A percentile compares a stretch with the other conserved stretches of the same genome.
Evolutionary conservation across 92 coral and sea anemone genomes (phyloP).

Genomic region (Epizoanthus stellaris): DNA sequence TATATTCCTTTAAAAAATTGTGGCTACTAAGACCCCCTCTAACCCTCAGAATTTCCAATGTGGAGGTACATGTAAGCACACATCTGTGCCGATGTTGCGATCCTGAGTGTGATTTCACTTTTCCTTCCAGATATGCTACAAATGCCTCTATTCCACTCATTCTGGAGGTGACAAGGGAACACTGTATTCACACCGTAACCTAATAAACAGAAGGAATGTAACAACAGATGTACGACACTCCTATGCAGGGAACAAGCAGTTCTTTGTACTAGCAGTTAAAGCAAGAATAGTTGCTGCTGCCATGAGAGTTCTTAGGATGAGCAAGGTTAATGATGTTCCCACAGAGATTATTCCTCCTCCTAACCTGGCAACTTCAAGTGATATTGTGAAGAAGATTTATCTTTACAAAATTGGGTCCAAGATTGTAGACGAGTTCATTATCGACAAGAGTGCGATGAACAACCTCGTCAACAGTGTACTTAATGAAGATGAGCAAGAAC

Average conservation of each 20-base stretch:
- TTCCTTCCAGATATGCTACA: background rate
- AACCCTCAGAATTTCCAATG: too few species aligned
- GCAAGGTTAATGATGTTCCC: slow-evolving; percentile 34
- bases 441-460: slow-evolving; percentile 25
- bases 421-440: background rate
- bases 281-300: slow-evolving; percentile 54
- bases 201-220: slow-evolving; percentile 53
- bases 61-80: too few species aligned
- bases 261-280: slow-evolving; percentile 39
- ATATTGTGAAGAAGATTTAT: too few species aligned
- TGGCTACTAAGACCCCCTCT: too few species aligned
- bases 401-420: too few species aligned
- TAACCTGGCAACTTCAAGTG: slow-evolving; percentile 1
- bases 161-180: slow-evolving; percentile 49
- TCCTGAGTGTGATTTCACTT: background rate
- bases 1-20: too few species aligned
- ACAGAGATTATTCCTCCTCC: slow-evolving; percentile 9
- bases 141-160: slow-evolving; percentile 12
- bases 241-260: slow-evolving; percentile 46
- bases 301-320: slow-evolving; percentile 35
- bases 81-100: background rate
- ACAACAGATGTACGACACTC: slow-evolving; percentile 31
- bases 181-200: slow-evolving; percentile 39
- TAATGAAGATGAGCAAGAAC: slow-evolving; percentile 26
- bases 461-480: background rate